phyloP scores from a whole-genome alignment of 2,113 vertebrate species.

The Zapus hudsonius region DNA sequence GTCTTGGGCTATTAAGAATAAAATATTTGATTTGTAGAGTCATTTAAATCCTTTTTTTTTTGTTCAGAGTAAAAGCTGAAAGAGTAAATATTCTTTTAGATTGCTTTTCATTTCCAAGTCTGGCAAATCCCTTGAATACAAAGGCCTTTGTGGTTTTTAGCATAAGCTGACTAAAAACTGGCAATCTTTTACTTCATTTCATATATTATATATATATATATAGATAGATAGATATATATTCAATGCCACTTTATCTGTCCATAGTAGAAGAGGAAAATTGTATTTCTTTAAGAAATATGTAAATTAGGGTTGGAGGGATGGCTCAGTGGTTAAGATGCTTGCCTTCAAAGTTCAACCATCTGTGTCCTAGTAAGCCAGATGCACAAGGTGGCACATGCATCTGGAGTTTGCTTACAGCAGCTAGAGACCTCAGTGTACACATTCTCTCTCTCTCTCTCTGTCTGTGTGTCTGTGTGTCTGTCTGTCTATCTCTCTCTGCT shows the following conservation, averaged over 20 bases:
- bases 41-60: conserved; percentile 33
- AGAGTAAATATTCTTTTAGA: neutral
- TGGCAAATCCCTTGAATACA: neutral
- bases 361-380: too few species aligned
- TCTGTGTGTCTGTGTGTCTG: too few species aligned
- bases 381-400: too few species aligned
- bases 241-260: neutral
- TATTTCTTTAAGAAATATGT: conserved; percentile 42
- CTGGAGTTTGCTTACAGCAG: too few species aligned
- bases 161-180: neutral
- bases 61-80: conserved; percentile 15
- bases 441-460: too few species aligned
- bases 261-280: conserved; percentile 10
- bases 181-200: neutral
- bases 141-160: neutral
- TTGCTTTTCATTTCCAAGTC: neutral
- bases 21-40: conserved; percentile 55
- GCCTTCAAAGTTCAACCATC: too few species aligned
- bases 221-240: neutral
- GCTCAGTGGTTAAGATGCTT: too few species aligned
- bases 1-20: conserved; percentile 38
- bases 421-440: too few species aligned
- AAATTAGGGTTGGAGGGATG: too few species aligned
- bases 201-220: neutral
- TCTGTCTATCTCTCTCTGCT: too few species aligned